Evolutionary conservation across 35 echinoderm and acorn worm species (phyloP).

Genomic region (Lytechinus variegatus): DNA sequence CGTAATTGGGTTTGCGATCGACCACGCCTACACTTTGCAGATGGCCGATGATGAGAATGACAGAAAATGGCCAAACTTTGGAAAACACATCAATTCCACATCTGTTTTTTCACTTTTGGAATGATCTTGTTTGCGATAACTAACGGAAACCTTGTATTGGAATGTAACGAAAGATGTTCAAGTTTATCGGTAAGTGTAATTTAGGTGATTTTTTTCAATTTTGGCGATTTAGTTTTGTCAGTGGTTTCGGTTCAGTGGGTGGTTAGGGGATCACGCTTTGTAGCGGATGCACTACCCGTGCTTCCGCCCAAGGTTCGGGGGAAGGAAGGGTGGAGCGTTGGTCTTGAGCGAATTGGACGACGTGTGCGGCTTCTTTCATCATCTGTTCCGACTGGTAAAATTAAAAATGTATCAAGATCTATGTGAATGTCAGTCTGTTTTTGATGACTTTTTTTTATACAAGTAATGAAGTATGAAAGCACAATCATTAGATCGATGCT

Average conservation of each 20-base stretch:
- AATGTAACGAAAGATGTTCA: constrained; percentile 45
- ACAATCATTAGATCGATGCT: no score
- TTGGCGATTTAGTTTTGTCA: neutral
- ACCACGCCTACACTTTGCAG: neutral
- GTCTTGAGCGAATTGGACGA: neutral
- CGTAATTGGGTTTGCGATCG: neutral
- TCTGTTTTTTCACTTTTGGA: constrained; percentile 30
- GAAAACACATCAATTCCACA: constrained; percentile 33
- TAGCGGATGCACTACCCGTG: neutral
- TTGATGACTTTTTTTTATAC: no score
- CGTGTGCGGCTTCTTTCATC: neutral
- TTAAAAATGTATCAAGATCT: no score
- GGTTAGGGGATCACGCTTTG: neutral
- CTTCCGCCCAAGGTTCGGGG: constrained; percentile 30
- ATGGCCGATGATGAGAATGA: neutral
- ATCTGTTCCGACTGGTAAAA: neutral
- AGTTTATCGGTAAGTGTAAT: constrained; percentile 22
- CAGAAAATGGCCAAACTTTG: constrained; percentile 45
- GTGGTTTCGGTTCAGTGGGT: neutral
- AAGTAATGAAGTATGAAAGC: no score
- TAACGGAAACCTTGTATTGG: constrained; percentile 27
- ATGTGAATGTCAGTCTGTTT: neutral
- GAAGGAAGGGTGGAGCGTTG: constrained; percentile 32
- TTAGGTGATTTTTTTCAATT: neutral
- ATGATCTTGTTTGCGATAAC: neutral